phyloP scores from a whole-genome alignment of 2,888 invertebrate species.

The Caenorhabditis wallacei region DNA sequence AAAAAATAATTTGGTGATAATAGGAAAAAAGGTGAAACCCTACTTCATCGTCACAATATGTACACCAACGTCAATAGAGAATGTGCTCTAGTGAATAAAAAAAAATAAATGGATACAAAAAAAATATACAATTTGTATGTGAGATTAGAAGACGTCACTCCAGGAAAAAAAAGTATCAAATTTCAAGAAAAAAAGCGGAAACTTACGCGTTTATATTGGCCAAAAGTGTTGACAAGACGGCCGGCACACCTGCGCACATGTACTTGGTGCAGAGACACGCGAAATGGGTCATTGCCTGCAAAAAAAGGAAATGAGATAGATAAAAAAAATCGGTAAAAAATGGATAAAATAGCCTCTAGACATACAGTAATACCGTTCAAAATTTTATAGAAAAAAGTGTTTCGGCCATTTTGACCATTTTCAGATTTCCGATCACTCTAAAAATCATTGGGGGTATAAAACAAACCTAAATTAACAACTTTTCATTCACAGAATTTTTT shows the following conservation, averaged over 20 bases:
- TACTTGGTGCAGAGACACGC: slow-evolving; percentile 97
- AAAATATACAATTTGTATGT: slow-evolving; percentile 23
- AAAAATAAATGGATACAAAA: background rate
- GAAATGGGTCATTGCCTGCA: slow-evolving; percentile 96
- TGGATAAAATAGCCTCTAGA: background rate
- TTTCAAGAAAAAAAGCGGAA: slow-evolving; percentile 17
- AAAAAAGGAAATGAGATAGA: slow-evolving; percentile 9
- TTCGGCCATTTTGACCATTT: no score
- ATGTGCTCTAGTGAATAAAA: no score
- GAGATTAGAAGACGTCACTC: slow-evolving; percentile 11
- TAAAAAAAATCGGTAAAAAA: background rate
- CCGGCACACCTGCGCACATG: slow-evolving; percentile 86
- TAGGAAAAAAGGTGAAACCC: background rate
- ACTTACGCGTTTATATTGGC: slow-evolving; percentile 97
- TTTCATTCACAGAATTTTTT: no score
- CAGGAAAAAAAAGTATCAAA: slow-evolving; percentile 10
- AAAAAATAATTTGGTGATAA: background rate
- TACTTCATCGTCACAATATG: background rate
- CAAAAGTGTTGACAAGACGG: slow-evolving; percentile 97
- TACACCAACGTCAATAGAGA: background rate
- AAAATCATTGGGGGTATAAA: no score
- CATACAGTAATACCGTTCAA: no score
- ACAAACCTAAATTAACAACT: no score
- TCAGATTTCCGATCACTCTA: no score
- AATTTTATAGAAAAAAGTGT: no score